Percentiles rank a stretch among this genome's conserved stretches.
Conservation (phyloP, 1,140 invertebrate species). For the Piezodorus guildinii region DNA sequence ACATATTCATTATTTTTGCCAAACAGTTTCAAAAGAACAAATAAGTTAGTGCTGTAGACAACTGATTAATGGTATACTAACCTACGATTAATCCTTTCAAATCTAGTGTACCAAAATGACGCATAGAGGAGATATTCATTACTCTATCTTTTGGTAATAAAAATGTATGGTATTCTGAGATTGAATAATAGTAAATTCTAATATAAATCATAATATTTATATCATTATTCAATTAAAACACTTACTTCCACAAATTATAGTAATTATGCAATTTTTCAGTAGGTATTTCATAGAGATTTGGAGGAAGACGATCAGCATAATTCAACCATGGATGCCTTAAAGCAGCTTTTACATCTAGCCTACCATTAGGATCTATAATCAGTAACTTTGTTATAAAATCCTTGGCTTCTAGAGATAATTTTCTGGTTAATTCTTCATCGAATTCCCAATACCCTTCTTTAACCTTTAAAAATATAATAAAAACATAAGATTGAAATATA, state of each 20-base stretch:
- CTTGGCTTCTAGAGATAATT: conserved; percentile 64
- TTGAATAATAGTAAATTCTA: too few relatives aligned
- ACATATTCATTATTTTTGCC: too few relatives aligned
- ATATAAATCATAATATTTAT: neutral
- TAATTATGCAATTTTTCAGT: conserved; percentile 49
- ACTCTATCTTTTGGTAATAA: too few relatives aligned
- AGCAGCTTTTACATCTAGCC: conserved; percentile 67
- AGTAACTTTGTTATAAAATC: conserved; percentile 81
- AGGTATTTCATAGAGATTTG: conserved; percentile 56
- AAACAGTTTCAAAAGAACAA: too few relatives aligned
- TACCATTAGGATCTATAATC: conserved; percentile 54
- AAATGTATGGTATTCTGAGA: too few relatives aligned
- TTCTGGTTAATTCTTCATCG: conserved; percentile 48
- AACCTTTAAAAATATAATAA: conserved; percentile 31
- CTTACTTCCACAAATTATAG: conserved; percentile 56
- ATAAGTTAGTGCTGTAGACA: too few relatives aligned
- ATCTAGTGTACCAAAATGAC: too few relatives aligned
- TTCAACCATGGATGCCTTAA: conserved; percentile 81
- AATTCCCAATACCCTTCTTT: conserved; percentile 48
- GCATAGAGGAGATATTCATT: too few relatives aligned
- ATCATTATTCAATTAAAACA: conserved; percentile 16
- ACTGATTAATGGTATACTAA: too few relatives aligned
- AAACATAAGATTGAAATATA: conserved; percentile 17
- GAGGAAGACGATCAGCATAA: conserved; percentile 47
- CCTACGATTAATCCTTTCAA: neutral